Conservation (phyloP, 64 coral and sea anemone genomes). For the Stichodactyla mertensii region DNA sequence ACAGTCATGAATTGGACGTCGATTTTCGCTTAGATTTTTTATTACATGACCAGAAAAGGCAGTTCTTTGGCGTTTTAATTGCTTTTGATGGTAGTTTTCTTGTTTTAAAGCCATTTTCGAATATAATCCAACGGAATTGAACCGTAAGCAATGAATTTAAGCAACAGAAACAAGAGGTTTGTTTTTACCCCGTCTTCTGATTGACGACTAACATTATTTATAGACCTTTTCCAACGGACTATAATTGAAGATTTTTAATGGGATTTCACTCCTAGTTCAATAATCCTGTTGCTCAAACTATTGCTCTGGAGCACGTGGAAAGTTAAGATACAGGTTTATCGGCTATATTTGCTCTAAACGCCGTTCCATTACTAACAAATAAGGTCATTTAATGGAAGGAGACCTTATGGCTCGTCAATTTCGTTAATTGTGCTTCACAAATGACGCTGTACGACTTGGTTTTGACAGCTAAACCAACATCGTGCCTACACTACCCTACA, state of each 20-base stretch:
- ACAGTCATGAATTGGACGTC: no score
- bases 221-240: neutral
- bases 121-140: no score
- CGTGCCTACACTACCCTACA: no score
- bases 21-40: no score
- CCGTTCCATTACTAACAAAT: neutral
- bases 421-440: neutral
- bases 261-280: neutral
- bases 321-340: neutral
- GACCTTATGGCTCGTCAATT: neutral
- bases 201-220: neutral
- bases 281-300: neutral
- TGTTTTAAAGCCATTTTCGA: no score
- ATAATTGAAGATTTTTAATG: neutral
- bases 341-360: neutral
- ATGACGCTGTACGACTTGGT: neutral
- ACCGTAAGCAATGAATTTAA: no score
- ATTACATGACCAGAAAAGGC: no score
- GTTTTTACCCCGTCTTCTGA: neutral
- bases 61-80: no score
- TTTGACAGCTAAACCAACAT: slow-evolving; percentile 13
- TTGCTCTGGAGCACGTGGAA: neutral
- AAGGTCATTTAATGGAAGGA: neutral
- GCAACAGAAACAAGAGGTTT: neutral
- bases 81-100: no score